Percentiles rank a stretch among this genome's conserved stretches.
Conservation (phyloP, 2,888 invertebrate genomes). For the Drosophila sordidapex region DNA sequence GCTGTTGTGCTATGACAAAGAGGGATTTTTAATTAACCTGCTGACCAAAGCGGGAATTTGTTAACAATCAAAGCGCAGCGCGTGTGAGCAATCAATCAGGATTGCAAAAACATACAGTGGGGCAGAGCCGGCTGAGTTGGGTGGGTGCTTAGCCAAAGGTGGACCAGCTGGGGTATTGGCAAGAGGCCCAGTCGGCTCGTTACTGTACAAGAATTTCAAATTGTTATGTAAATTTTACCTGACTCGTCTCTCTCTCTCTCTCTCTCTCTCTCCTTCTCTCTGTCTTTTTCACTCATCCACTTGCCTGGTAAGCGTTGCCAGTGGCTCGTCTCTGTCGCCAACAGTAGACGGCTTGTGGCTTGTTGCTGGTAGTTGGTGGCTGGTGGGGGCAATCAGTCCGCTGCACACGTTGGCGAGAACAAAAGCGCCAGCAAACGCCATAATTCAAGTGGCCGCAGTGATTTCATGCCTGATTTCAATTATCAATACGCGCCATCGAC, state of each 20-base stretch:
- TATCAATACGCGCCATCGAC: conserved; percentile 76
- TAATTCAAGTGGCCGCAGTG: conserved; percentile 79
- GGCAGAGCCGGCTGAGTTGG: not conserved
- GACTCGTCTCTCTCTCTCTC: conserved; percentile 8
- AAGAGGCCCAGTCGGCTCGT: conserved; percentile 38
- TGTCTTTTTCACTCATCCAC: not conserved
- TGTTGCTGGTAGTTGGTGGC: not conserved
- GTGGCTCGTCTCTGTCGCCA: conserved; percentile 34
- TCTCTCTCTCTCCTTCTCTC: not conserved
- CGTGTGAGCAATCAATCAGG: conserved; percentile 73
- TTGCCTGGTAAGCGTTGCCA: not conserved
- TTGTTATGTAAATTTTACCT: conserved; percentile 75
- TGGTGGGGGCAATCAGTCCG: conserved; percentile 32
- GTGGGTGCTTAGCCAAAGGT: conserved; percentile 24
- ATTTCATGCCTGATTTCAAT: conserved; percentile 81
- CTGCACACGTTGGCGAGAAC: conserved; percentile 70
- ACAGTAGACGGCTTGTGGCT: conserved; percentile 6
- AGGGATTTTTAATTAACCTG: conserved; percentile 64
- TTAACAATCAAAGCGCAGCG: conserved; percentile 65
- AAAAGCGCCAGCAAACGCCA: conserved; percentile 80
- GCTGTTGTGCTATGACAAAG: conserved; percentile 26
- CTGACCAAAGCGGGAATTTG: conserved; percentile 62
- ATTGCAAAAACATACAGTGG: not conserved
- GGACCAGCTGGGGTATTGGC: conserved; percentile 17
- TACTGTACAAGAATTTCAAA: conserved; percentile 77